Percentiles rank a stretch among this genome's conserved stretches.
These are phyloP conservation scores for Bufotes viridis DNA, from an alignment of 2,797 vertebrate genomes.

Conservation along the genomic window DNA sequence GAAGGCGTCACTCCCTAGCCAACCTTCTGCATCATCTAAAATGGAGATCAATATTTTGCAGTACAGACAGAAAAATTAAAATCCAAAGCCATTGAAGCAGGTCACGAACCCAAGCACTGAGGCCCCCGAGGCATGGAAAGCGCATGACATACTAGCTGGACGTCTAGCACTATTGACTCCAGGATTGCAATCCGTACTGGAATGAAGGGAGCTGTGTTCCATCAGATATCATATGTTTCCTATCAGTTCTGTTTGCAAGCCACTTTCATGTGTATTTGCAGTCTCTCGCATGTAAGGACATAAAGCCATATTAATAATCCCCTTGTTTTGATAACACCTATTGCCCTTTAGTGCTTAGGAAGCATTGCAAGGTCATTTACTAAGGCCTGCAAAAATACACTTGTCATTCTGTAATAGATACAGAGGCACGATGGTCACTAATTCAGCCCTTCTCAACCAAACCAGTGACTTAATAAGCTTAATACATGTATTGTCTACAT, in stretches of 20 bases:
- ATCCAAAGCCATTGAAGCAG: neutral
- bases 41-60: constrained; percentile 15
- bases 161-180: neutral
- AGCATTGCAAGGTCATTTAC: neutral
- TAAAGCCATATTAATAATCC: neutral
- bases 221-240: constrained; percentile 13
- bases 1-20: neutral
- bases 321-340: neutral
- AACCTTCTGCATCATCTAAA: neutral
- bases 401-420: neutral
- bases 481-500: neutral
- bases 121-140: constrained; percentile 1
- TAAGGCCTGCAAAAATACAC: neutral
- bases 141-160: neutral
- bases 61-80: neutral
- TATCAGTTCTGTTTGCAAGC: constrained; percentile 5
- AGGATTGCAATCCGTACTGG: neutral
- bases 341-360: neutral
- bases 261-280: neutral
- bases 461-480: neutral
- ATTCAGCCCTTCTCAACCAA: neutral
- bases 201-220: neutral
- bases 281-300: neutral
- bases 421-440: neutral
- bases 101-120: neutral